Percentiles rank a stretch among this genome's conserved stretches.
These are phyloP conservation scores for Sardinella longiceps DNA, from an alignment of 2,797 vertebrate genomes.

Conservation along the genomic window DNA sequence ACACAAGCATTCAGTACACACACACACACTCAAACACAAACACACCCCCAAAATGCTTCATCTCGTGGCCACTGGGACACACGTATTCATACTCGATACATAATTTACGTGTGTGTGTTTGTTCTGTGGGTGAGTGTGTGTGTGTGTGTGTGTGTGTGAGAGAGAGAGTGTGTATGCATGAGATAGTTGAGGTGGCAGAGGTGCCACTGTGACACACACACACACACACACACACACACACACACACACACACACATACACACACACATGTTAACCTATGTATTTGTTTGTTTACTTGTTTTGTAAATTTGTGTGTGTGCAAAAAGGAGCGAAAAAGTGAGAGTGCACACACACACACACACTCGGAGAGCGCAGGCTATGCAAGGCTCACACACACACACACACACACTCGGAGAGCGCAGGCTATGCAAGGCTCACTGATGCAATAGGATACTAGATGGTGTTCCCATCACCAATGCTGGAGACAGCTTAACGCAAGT, in stretches of 20 bases:
- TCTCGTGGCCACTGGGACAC: neutral
- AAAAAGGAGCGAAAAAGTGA: too few relatives aligned
- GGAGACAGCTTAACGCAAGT: too few relatives aligned
- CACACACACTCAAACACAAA: neutral
- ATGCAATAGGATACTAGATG: too few relatives aligned
- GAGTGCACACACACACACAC: too few relatives aligned
- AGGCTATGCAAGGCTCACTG: too few relatives aligned
- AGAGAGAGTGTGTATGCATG: slow-evolving; percentile 14
- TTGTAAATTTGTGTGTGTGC: too few relatives aligned
- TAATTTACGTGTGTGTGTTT: neutral
- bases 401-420: too few relatives aligned
- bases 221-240: neutral
- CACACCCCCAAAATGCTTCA: neutral
- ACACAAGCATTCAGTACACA: too few relatives aligned
- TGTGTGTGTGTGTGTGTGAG: slow-evolving; percentile 11
- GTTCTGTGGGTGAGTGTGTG: neutral
- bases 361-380: too few relatives aligned
- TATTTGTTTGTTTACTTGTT: too few relatives aligned
- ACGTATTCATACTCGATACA: neutral
- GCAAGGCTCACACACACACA: too few relatives aligned
- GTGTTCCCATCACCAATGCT: too few relatives aligned
- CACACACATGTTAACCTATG: neutral
- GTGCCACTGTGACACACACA: neutral
- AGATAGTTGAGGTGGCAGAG: neutral
- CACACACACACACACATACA: neutral